Base-by-base conservation (phyloP, 2,888 invertebrate species). In the Crepidodera aurea region DNA sequence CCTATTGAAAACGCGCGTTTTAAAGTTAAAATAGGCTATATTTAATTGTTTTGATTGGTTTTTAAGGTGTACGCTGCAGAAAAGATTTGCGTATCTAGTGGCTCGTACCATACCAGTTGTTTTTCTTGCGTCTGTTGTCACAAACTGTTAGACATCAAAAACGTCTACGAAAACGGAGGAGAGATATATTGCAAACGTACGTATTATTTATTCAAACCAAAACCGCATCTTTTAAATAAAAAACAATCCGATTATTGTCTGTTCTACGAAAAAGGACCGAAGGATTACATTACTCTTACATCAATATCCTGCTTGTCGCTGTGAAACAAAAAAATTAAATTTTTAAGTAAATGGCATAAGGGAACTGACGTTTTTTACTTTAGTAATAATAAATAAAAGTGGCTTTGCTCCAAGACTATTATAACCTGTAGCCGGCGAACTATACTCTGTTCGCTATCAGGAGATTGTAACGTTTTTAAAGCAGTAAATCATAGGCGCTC, bases 151-250 rank as follows among this genome's bases (percentile, higher is more conserved):
- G 83, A 83, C 64, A 75, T 83, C 8, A 75, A 82, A 65, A 84
- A 79, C 37, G 81, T 82, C 55, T 82, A 80, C 60, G 83, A 84
- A 65, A 81, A 81, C 60, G 80, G 81, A 46, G 82, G 83, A 7
- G 83, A 84, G 71, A 83, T 84, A 67, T 84, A 83, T 71, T 84
- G 84, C 71, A 83, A 82, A 78, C 81, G 84, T 84, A 76, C 78
- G 82, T 57, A 27, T 51, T 37, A 22, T 16, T 34, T 53, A 22
- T 6, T 15, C 2, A 32, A 32, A 32, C 8, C n/a, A 10, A 5
- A 40, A 8, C 15, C 15, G 15, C n/a, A n/a, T n/a, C n/a, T n/a
- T n/a, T n/a, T 13, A 13, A 18, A 22, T 5, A 51, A 12, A 34
- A 32, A 18, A 34, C 2, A 4, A 8, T 29, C 27, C 15, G 5